Evolutionary conservation across 2,113 vertebrate genomes (phyloP), one percentile per base, ranked within the genome.

Genomic region (Heliornis fulica): DNA sequence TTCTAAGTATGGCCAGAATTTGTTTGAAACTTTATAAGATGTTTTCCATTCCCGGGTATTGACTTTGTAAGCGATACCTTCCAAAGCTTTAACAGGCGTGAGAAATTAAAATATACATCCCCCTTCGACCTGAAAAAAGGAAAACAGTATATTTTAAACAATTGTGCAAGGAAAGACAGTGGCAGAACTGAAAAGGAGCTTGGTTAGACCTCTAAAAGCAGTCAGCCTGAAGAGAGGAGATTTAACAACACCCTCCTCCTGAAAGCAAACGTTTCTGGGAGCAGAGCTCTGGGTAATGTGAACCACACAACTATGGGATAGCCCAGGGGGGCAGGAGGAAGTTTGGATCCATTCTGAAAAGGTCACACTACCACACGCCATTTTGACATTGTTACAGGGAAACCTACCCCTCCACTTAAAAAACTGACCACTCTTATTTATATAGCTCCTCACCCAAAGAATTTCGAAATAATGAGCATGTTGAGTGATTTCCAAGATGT

Each of bases 91-190:
- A 75, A 75, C 78, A 81, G 40, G 61, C 75, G 80, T 63, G 89
- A 91, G 92, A 82, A 95, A 88, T 78, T 97, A 91, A 93, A 97
- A 94, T 89, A 96, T 94, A 97, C 74, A 87, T 77, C 23, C 40
- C 53, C 13, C 66, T 81, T 65, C 17, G 20, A 69, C 54, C 89
- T 70, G 76, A 94, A 94, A 93, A n/a, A 94, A 94, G 83, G 66
- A 89, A 96, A 96, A 91, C 43, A 96, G 81, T 51, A 8, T 59
- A 34, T 79, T 97, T 95, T 70, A 93, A 94, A 68, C n/a, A 41
- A 75, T 51, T 32, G 79, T 77, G 64, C 25, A 15, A 36, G 66
- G 78, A 51, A 75, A 93, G 79, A 60, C n/a, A 31, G 86, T 46
- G 85, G 65, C 66, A 89, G 92, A 59, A 50, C 32, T 51, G 34